Percentiles rank a stretch among this genome's conserved stretches.
Conservation (phyloP, 2,797 vertebrate genomes). For the Enteromius radiatus region DNA sequence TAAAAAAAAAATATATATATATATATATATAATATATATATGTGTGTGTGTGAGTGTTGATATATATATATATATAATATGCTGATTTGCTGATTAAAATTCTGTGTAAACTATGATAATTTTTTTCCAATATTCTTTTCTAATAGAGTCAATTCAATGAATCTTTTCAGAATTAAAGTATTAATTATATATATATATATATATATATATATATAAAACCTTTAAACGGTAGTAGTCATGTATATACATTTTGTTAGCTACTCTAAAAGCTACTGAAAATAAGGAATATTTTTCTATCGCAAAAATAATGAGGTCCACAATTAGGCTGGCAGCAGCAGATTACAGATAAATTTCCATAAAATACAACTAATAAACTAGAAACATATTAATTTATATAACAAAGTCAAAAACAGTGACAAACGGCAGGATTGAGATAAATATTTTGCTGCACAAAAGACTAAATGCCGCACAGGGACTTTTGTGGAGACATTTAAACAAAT, state of each 20-base stretch:
- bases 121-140: neutral
- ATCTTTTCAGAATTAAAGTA: neutral
- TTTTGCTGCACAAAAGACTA: neutral
- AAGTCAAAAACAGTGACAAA: neutral
- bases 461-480: neutral
- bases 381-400: constrained; percentile 15
- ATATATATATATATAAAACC: no score
- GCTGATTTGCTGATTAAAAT: neutral
- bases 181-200: neutral
- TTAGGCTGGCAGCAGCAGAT: neutral
- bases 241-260: neutral
- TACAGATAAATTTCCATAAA: constrained; percentile 2
- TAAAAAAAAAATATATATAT: no score
- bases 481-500: neutral
- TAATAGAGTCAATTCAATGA: neutral
- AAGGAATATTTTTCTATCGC: neutral
- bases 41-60: no score
- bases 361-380: constrained; percentile 2
- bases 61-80: neutral
- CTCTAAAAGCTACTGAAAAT: neutral
- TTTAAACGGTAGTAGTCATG: neutral
- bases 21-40: no score
- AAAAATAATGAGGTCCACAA: neutral
- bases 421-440: constrained; percentile 11
- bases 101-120: neutral